Evolutionary conservation across 92 coral and sea anemone genomes (phyloP).

Genomic region (Ricordea florida): DNA sequence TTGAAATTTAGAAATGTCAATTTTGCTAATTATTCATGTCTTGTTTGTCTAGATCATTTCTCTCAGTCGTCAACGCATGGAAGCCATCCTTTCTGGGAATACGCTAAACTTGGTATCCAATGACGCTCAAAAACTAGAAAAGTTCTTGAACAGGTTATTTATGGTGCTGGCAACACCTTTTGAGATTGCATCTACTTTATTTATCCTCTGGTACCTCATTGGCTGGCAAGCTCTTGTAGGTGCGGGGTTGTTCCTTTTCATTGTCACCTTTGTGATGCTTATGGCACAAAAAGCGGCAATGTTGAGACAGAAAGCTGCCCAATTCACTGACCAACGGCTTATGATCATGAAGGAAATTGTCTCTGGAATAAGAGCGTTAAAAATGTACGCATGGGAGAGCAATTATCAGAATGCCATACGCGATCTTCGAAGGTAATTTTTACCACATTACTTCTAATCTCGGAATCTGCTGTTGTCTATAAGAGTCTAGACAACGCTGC

Average conservation of each 20-base stretch:
- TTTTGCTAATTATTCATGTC: too few relatives aligned
- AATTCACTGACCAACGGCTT: conserved; percentile 3
- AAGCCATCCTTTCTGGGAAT: not conserved
- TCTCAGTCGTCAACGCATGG: not conserved
- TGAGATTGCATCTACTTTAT: not conserved
- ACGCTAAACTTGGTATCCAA: conserved; percentile 11
- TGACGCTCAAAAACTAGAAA: conserved; percentile 22
- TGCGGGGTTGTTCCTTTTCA: not conserved
- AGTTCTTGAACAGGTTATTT: not conserved
- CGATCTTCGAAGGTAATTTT: conserved; percentile 5
- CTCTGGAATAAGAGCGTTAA: conserved; percentile 8
- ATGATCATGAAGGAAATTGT: conserved; percentile 7
- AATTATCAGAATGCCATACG: not conserved
- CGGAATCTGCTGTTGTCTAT: too few relatives aligned
- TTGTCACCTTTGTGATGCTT: not conserved
- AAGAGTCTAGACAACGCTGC: too few relatives aligned
- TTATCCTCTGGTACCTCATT: conserved; percentile 13
- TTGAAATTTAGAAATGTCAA: too few relatives aligned
- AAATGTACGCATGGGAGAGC: conserved; percentile 9
- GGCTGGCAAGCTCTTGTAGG: conserved; percentile 3
- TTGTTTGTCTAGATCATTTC: too few relatives aligned
- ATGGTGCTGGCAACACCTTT: not conserved
- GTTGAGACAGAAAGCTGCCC: not conserved
- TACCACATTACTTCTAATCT: too few relatives aligned
- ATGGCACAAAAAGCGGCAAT: conserved; percentile 8